These are phyloP conservation scores for Pachyseris speciosa DNA, from an alignment of 64 coral and sea anemone genomes.

Conservation along the genomic window DNA sequence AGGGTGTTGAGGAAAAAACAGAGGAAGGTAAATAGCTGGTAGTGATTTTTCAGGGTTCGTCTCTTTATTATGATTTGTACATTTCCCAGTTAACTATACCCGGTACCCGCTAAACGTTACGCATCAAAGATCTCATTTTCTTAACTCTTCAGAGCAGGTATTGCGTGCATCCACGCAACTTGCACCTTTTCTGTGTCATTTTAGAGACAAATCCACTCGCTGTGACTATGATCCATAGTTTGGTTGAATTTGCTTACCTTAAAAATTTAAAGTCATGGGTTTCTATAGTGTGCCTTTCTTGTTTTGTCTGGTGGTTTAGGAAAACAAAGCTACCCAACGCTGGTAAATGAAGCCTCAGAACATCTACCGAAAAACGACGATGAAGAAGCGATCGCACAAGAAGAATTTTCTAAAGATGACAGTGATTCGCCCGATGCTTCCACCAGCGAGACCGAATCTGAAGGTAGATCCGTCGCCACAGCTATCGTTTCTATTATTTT, in stretches of 20 bases:
- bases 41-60: slow-evolving; percentile 34
- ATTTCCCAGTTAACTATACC: not conserved
- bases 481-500: not conserved
- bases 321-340: slow-evolving; percentile 4
- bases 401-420: slow-evolving; percentile 17
- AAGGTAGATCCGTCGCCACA: not conserved
- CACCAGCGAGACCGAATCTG: not conserved
- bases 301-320: slow-evolving; percentile 39
- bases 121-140: slow-evolving; percentile 11
- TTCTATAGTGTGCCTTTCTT: slow-evolving; percentile 26
- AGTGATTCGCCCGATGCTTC: not conserved
- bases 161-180: not conserved
- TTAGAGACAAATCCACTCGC: not conserved
- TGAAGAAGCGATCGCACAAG: not conserved
- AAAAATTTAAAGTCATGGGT: not conserved
- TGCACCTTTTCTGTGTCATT: not conserved
- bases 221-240: not conserved
- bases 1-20: slow-evolving; percentile 15
- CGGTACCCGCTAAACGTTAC: slow-evolving; percentile 20
- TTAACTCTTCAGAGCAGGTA: not conserved
- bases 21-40: slow-evolving; percentile 47
- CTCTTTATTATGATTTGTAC: slow-evolving; percentile 6
- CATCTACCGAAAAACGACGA: not conserved
- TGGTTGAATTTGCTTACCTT: slow-evolving; percentile 19
- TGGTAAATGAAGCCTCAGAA: not conserved